Evolutionary conservation across 2,797 vertebrate genomes (phyloP), one percentile per base, ranked within the genome.

Genomic region (Echiichthys vipera): DNA sequence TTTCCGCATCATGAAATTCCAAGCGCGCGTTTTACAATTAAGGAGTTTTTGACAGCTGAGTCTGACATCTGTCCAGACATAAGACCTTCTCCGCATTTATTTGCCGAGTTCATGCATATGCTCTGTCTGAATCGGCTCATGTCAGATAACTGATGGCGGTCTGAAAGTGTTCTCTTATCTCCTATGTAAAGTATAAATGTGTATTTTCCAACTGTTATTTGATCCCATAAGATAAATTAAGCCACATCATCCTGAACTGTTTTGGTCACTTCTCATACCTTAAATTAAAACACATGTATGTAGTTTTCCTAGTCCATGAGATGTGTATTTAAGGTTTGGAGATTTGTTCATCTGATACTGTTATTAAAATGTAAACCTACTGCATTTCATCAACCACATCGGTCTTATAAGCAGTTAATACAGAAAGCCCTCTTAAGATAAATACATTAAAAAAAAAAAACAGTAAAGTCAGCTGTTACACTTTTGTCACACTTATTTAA

Each of bases 1-100:
- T 73, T 58, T 63, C 88, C 3, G 66, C 91, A 40, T 91, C 88
- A 53, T 89, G 56, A 83, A 84, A 74, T n/a, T 6, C 45, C 3
- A 50, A 47, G 6, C 1, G 2, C 14, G 7, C 9, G 5, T 25
- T 39, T 53, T 34, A 29, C 50, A 56, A 25, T 18, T 14, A 7
- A 5, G 7, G 4, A 12, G 7, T 55, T 72, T 45, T 27, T 61
- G 59, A 30, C 17, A n/a, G 10, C 37, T 63, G 27, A 40, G 32
- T 10, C 47, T 17, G 20, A 40, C 11, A 45, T 46, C 17, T 51
- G 12, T 71, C 20, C 36, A 45, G 25, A 53, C 15, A 27, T 17
- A 30, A 61, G 1, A 5, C 17, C 12, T 8, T 36, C 30, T 61
- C 22, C 6, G 18, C 13, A 22, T 49, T 13, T 56, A 22, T 59